Conservation (phyloP, 1,140 invertebrate genomes). For the Agrypnia vestita region DNA sequence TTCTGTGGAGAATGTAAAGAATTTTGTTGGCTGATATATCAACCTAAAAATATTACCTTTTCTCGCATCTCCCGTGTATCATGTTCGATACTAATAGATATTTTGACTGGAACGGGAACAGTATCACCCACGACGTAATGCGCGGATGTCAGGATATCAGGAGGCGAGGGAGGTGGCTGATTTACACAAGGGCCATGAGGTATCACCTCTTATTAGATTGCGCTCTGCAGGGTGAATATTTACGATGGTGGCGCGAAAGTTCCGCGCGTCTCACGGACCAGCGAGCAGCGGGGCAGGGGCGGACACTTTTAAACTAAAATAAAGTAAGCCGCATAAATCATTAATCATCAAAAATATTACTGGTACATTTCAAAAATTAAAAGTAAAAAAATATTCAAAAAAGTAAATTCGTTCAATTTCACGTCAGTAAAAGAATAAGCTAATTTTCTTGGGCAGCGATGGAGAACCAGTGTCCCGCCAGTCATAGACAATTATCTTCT, state of each 20-base stretch:
- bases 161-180: conserved; percentile 27
- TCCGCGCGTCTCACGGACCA: conserved; percentile 44
- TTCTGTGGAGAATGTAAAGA: too few relatives aligned
- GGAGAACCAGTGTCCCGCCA: too few relatives aligned
- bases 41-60: too few relatives aligned
- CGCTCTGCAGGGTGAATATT: conserved; percentile 50
- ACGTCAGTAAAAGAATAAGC: too few relatives aligned
- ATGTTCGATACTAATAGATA: too few relatives aligned
- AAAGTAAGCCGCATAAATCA: background rate
- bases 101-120: background rate
- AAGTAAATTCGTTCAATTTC: too few relatives aligned
- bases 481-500: too few relatives aligned
- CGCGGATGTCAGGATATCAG: background rate
- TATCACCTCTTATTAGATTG: conserved; percentile 58
- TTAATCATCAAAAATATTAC: conserved; percentile 9
- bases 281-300: conserved; percentile 11
- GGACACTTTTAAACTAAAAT: conserved; percentile 17
- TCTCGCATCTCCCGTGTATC: too few relatives aligned
- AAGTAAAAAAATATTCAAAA: too few relatives aligned
- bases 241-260: conserved; percentile 51
- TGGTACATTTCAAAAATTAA: too few relatives aligned
- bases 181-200: conserved; percentile 50
- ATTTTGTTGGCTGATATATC: too few relatives aligned
- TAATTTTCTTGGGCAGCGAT: too few relatives aligned
- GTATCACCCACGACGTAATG: conserved; percentile 13